Conservation (phyloP, 2,797 vertebrate species). For the Melopsittacus undulatus region DNA sequence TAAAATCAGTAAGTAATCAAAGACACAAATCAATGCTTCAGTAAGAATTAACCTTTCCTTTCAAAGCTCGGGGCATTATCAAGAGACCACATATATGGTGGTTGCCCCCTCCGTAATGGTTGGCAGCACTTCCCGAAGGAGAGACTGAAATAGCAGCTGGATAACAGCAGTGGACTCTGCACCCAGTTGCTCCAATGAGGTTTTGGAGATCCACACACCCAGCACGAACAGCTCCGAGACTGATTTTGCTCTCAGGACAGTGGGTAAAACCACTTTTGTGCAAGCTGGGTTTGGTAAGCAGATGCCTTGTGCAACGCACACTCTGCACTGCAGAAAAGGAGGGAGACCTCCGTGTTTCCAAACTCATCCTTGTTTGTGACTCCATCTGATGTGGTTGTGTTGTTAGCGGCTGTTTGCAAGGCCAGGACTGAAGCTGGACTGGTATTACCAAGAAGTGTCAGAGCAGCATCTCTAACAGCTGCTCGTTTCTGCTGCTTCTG, state of each 20-base stretch:
- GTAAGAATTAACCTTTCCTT: slow-evolving; percentile 29
- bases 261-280: neutral
- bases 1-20: slow-evolving; percentile 35
- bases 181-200: fast-evolving
- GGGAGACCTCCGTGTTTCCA: neutral
- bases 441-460: neutral
- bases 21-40: slow-evolving; percentile 3
- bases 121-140: neutral
- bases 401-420: neutral
- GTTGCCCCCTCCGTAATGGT: neutral
- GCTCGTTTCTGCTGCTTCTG: neutral
- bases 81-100: neutral
- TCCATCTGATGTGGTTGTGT: neutral
- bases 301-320: fast-evolving
- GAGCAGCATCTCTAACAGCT: neutral
- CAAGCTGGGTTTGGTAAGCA: neutral
- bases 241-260: neutral
- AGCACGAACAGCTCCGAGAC: neutral
- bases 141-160: neutral
- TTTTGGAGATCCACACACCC: neutral
- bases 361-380: fast-evolving
- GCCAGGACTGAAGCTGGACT: neutral
- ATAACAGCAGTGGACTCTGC: neutral
- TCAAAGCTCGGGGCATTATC: neutral
- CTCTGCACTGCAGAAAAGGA: neutral